Base-by-base conservation (phyloP, 2,113 vertebrate genomes). In the Cromileptes altivelis region DNA sequence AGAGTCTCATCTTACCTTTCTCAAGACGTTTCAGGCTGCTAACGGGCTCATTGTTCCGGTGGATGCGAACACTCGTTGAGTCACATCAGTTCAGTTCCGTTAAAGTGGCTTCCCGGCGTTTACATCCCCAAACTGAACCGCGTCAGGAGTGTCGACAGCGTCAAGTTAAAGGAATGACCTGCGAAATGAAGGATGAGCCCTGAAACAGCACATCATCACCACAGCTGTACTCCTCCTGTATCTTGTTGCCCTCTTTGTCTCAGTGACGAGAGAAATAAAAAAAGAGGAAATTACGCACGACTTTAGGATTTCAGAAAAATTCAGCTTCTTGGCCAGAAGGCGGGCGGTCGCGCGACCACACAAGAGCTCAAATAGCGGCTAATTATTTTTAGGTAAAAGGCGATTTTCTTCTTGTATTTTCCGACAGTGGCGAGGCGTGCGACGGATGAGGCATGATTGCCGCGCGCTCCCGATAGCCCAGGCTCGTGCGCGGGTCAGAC, bases 401-500 rank as follows among this genome's bases (percentile, higher is more conserved):
- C 58, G 25, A n/a, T 60, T 62, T 63, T 78, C 37, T 81, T 76
- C 62, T 47, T 62, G 10, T 63, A 1, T 67, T 69, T 52, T 52
- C 78, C 82, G 76, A 83, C 79, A 11, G 30, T 27, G 57, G 57
- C 73, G 87, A 86, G 65, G 63, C 80, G 81, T 58, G 56, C 83
- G 58, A 68, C 45, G 75, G 81, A 80, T 73, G 88, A 92, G 74
- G 87, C 84, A 90, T 86, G 91, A 87, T 70, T 89, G 84, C 64
- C 30, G 93, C 93, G 92, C 92, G 92, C 85, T 64, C 88, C 71
- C 91, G 90, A 74, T 67, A 58, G 27, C 13, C 14, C 72, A 80
- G 12, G 91, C 93, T 79, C 93, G 92, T 63, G 25, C 91, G n/a
- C 74, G 82, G 37, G 30, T 68, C 88, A 85, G 87, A 89, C 85